Conservation (phyloP, 2,113 vertebrate genomes). For the Spea multiplicata region DNA sequence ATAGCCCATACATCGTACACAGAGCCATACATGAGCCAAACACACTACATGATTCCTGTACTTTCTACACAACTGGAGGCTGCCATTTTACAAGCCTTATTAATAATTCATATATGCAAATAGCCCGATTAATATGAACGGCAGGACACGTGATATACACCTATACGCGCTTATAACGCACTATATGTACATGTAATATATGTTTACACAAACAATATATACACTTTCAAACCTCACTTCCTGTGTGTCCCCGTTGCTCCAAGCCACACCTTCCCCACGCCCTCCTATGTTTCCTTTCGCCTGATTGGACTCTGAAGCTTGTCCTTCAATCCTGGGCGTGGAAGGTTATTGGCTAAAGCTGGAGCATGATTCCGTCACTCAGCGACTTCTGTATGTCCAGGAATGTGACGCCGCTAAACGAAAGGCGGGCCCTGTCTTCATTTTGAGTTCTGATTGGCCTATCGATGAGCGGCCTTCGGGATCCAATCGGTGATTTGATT, state of each 20-base stretch:
- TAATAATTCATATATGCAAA: no score
- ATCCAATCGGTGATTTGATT: neutral
- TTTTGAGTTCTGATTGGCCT: neutral
- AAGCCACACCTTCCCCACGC: neutral
- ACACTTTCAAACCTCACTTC: slow-evolving; percentile 27
- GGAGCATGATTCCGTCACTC: no score
- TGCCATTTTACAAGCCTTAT: no score
- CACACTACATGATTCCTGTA: no score
- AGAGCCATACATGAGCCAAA: no score
- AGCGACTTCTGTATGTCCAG: no score
- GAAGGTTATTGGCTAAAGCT: neutral
- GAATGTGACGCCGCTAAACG: no score
- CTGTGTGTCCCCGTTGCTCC: slow-evolving; percentile 26
- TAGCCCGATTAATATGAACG: no score
- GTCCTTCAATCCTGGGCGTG: neutral
- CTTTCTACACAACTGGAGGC: no score
- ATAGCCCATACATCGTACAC: no score
- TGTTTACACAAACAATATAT: neutral
- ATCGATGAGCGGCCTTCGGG: neutral
- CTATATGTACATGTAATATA: neutral
- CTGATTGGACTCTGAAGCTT: neutral
- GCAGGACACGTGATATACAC: neutral
- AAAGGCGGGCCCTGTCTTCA: neutral
- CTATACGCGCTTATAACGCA: neutral
- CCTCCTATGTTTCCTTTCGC: neutral